Evolutionary conservation across 2,113 vertebrate species (phyloP), one percentile per base, ranked within the genome.

Genomic region (Equus przewalskii): DNA sequence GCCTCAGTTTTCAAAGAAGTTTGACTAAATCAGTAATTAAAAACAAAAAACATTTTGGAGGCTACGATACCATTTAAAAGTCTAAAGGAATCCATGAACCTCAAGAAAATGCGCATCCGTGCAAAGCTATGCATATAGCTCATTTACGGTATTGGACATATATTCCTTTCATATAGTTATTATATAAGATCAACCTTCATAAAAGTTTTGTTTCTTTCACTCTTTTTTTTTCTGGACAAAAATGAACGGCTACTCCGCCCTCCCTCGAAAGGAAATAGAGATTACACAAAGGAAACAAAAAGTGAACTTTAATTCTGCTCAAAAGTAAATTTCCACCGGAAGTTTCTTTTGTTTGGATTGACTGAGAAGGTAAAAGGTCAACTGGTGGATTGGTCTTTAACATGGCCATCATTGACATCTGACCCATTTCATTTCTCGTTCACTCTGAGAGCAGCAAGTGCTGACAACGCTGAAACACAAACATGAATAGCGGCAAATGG

Each of bases 401-500:
- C 58, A 5, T 13, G 62, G 24, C 46, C 44, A 54, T 15, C 24
- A 0, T 0, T 28, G 95, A 9, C 33, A 67, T 58, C 21, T 2
- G 28, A 62, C 19, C 21, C 3, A 3, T 22, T 41, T 62, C 46
- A 19, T 14, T 49, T 49, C 76, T 93, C 22, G 0, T 62, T 78
- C 64, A 14, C 12, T 73, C 79, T 5, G 36, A 56, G 44, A 82
- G 30, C 0, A 1, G 18, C 44, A 58, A 4, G 2, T 0, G 49
- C 9, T 54, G 49, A 22, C n/a, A 12, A 78, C 6, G 15, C 26
- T 5, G 18, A 7, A 2, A 14, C 19, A 16, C 16, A 16, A 21
- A 8, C 6, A 0, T 3, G 60, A 49, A 36, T 3, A 12, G 41
- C 10, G 69, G 15, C 12, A 33, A 62, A 14, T 0, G 1, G 46